Percentiles rank a stretch among this genome's conserved stretches.
These are phyloP conservation scores for Chondrosia reniformis DNA, from an alignment of 37 sponge, comb jelly and placozoan species.

Conservation along the genomic window DNA sequence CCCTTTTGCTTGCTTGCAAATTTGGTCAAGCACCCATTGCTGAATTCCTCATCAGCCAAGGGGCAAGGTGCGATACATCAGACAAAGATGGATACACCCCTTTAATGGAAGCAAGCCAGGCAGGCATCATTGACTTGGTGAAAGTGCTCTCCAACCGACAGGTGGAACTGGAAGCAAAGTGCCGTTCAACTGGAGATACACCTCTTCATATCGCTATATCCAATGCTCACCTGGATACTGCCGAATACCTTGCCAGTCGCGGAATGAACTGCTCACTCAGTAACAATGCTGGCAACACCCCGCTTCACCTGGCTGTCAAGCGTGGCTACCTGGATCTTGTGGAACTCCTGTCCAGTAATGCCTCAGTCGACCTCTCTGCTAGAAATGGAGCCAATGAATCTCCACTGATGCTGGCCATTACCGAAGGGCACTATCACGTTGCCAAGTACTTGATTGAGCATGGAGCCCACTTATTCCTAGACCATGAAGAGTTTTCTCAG, in stretches of 20 bases:
- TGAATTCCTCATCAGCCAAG: slow-evolving; percentile 43
- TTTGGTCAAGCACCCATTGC: slow-evolving; percentile 59
- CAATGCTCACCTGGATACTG: slow-evolving; percentile 53
- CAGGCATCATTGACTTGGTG: slow-evolving; percentile 70
- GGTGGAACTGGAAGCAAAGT: slow-evolving; percentile 53
- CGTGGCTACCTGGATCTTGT: slow-evolving; percentile 51
- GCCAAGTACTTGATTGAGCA: slow-evolving; percentile 68
- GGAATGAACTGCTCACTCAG: slow-evolving; percentile 21
- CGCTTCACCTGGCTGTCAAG: slow-evolving; percentile 57
- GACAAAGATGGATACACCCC: slow-evolving; percentile 71
- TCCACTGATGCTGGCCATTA: slow-evolving; percentile 56
- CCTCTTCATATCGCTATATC: slow-evolving; percentile 61
- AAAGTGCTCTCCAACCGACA: slow-evolving; percentile 68
- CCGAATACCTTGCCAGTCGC: slow-evolving; percentile 44
- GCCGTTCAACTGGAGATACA: slow-evolving; percentile 46
- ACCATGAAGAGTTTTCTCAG: slow-evolving; percentile 58
- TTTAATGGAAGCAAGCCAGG: slow-evolving; percentile 68
- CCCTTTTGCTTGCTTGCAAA: slow-evolving; percentile 64
- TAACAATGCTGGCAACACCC: slow-evolving; percentile 49
- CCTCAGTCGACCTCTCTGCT: slow-evolving; percentile 33
- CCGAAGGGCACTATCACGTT: slow-evolving; percentile 52
- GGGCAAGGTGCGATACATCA: slow-evolving; percentile 53
- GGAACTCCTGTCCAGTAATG: slow-evolving; percentile 36
- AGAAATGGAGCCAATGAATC: slow-evolving; percentile 25
- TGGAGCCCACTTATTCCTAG: slow-evolving; percentile 69